Conservation (phyloP, 1,140 invertebrate species). For the Dinoponera quadriceps region DNA sequence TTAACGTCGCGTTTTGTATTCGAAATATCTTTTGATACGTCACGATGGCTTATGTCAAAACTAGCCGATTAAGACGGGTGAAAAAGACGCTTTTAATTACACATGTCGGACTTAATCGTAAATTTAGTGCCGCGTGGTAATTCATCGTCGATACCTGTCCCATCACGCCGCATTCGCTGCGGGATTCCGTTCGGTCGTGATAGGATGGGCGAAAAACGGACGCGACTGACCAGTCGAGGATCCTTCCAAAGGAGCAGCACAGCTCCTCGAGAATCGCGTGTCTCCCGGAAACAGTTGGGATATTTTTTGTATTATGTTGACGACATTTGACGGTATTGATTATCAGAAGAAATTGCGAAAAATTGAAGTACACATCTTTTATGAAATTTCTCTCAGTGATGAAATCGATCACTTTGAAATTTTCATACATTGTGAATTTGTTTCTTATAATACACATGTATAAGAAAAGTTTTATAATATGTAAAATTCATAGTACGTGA, state of each 20-base stretch:
- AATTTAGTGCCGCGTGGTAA: conserved; percentile 34
- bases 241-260: neutral
- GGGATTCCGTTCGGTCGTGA: conserved; percentile 58
- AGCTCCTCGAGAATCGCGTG: conserved; percentile 1
- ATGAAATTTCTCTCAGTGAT: too few relatives aligned
- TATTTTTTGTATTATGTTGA: neutral
- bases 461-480: too few relatives aligned
- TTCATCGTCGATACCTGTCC: conserved; percentile 67
- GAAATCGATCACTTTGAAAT: too few relatives aligned
- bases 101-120: conserved; percentile 54
- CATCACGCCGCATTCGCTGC: conserved; percentile 60
- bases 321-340: neutral
- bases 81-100: conserved; percentile 44
- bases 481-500: too few relatives aligned
- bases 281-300: neutral
- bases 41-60: conserved; percentile 35
- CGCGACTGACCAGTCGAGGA: conserved; percentile 11
- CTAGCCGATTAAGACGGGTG: conserved; percentile 29
- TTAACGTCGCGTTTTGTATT: neutral
- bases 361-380: too few relatives aligned
- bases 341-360: neutral
- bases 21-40: neutral
- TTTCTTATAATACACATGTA: too few relatives aligned
- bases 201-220: conserved; percentile 33
- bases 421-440: too few relatives aligned